Base-by-base conservation (phyloP, 2,797 vertebrate genomes). In the Uromys caudimaculatus region DNA sequence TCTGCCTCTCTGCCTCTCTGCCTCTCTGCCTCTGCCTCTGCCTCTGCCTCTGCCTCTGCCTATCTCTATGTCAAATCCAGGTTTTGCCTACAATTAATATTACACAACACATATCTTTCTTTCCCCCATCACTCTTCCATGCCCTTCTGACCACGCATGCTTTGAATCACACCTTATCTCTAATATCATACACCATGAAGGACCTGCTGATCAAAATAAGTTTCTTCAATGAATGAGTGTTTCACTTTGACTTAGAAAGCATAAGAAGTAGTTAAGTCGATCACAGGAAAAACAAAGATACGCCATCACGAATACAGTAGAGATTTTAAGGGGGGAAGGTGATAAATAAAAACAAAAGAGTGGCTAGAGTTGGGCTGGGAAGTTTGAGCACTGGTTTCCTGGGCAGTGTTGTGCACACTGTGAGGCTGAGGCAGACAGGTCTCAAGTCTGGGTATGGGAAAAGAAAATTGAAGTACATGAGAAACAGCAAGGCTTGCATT, bases 281-380 rank as follows among this genome's bases (percentile, higher is more conserved):
- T 79, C 56, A 29, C 24, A 89, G 54, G 58, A 77, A 69, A 95
- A 94, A 29, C 23, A 92, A 17, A 83, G 73, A 50, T 73, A 69
- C 9, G 32, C 86, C 12, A 6, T 78, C 24, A 78, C 4, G 3
- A 78, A 76, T 47, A 54, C 3, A 83, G n/a, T 6, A 23, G 19
- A 17, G 69, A 73, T 64, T 41, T 67, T 89, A 95, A 35, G 78
- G 62, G 12, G 11, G 2, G 29, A 27, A 94, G 91, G 32, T 79
- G 75, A 58, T 62, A 35, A 71, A 67, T 86, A 5, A 23, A 84
- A 91, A 60, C 23, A 87, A 90, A 95, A 77, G 41, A 81, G 90
- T 75, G 47, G 89, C 35, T n/a, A 38, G 58, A 9, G 94, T 54
- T 86, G 54, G 64, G 14, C 19, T 92, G 6, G 71, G 69, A 47